A percentile compares a stretch with the other conserved stretches of the same genome.
Evolutionary conservation across 1,140 invertebrate genomes (phyloP).

Genomic region (Thrips palmi): DNA sequence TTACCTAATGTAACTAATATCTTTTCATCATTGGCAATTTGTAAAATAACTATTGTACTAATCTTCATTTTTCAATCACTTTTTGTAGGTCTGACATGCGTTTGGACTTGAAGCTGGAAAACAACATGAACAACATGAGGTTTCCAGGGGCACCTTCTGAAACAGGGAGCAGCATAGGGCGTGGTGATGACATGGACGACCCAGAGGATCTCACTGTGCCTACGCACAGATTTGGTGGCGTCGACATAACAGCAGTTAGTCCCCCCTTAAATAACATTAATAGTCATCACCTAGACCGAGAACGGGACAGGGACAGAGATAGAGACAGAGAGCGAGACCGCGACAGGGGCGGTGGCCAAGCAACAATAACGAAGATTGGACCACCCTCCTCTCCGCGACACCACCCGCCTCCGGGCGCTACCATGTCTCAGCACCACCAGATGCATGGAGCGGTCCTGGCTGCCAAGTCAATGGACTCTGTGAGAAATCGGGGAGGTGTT

Average conservation of each 20-base stretch:
- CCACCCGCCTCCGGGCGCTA: slow-evolving; percentile 5
- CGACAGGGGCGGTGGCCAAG: background rate
- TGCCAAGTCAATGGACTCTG: background rate
- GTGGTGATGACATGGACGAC: slow-evolving; percentile 59
- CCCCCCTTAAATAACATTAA: too few species aligned
- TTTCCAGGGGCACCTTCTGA: slow-evolving; percentile 40
- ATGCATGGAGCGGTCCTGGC: background rate
- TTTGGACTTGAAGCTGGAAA: slow-evolving; percentile 37
- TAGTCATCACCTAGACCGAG: too few species aligned
- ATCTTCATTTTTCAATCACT: too few species aligned
- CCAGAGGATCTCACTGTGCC: slow-evolving; percentile 55
- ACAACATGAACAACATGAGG: slow-evolving; percentile 27
- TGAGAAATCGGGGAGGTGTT: background rate
- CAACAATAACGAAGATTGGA: slow-evolving; percentile 1
- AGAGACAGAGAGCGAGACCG: too few species aligned
- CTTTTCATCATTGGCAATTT: too few species aligned
- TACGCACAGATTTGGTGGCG: slow-evolving; percentile 13
- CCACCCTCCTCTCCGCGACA: slow-evolving; percentile 4
- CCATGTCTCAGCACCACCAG: background rate
- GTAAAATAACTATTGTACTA: too few species aligned
- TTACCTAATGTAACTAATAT: too few species aligned
- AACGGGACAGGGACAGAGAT: too few species aligned
- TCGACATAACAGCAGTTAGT: slow-evolving; percentile 15
- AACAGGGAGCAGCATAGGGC: slow-evolving; percentile 45
- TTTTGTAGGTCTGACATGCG: slow-evolving; percentile 52